A percentile compares a stretch with the other conserved stretches of the same genome.
Conservation (phyloP, 2,797 vertebrate species). For the Synanceia verrucosa region DNA sequence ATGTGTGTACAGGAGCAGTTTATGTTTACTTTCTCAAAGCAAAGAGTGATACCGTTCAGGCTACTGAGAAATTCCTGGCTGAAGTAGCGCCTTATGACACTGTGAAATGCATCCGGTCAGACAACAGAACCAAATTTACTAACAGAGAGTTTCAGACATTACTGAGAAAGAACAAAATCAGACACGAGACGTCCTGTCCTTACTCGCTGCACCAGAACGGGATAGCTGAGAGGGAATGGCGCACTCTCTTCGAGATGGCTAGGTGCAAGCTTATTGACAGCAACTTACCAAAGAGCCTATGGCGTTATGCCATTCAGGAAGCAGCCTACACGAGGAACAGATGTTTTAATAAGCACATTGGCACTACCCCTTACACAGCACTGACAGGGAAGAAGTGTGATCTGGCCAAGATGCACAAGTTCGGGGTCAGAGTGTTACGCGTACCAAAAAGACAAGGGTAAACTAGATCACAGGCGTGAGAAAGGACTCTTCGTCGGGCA, state of each 20-base stretch:
- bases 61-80: too few relatives aligned
- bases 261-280: not conserved
- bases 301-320: not conserved
- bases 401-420: not conserved
- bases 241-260: too few relatives aligned
- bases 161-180: too few relatives aligned
- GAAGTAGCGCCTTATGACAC: too few relatives aligned
- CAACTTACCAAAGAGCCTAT: not conserved
- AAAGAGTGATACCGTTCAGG: not conserved
- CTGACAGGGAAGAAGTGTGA: not conserved
- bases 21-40: not conserved
- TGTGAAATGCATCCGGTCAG: too few relatives aligned
- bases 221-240: not conserved
- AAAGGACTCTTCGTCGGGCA: not conserved
- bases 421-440: too few relatives aligned
- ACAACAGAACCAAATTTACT: too few relatives aligned
- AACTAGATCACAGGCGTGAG: not conserved
- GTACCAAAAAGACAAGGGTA: not conserved
- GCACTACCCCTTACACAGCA: not conserved
- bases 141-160: too few relatives aligned
- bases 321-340: not conserved
- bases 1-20: not conserved
- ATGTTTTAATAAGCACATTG: too few relatives aligned
- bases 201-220: too few relatives aligned
- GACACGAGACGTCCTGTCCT: too few relatives aligned